Evolutionary conservation across 2,888 invertebrate genomes (phyloP), one percentile per base, ranked within the genome.

Genomic region (Athrips mouffetella): DNA sequence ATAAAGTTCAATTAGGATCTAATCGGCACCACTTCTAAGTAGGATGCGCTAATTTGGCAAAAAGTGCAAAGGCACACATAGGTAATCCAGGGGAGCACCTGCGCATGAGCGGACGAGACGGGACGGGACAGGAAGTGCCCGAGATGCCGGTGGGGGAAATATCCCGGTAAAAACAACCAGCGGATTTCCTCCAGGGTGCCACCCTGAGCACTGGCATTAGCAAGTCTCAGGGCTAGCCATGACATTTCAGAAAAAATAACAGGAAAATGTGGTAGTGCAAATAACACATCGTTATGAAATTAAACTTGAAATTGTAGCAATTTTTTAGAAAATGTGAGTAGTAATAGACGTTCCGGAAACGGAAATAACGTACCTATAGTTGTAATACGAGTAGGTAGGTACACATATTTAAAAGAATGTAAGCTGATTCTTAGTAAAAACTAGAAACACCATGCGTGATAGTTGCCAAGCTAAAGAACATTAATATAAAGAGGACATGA

Each of bases 131-230:
- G 37, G 37, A 37, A 21, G 37, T n/a, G 37, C 21, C 37, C 11
- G n/a, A 21, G 11, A 37, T 37, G 20, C 37, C 21, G 21, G 30
- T 6, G 6, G 21, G 11, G n/a, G 18, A 20, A 5, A n/a, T n/a
- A n/a, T n/a, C n/a, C 6, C 21, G 11, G n/a, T 3, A 15, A 35
- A n/a, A 18, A 8, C n/a, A 18, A n/a, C 3, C 37, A 18, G 21
- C 37, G 37, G 37, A 37, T 37, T 11, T 37, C 37, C 37, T 20
- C 20, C 37, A 11, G 20, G 37, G 37, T 21, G 37, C 37, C n/a
- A n/a, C n/a, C n/a, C n/a, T 21, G 18, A 20, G 13, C 18, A 6
- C 8, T 35, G 18, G 15, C 15, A 11, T n/a, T n/a, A 13, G 8
- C 35, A 15, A 20, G 18, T n/a, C 3, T 7, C 20, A 18, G 18